A percentile compares a stretch with the other conserved stretches of the same genome.
Conservation (phyloP, 2,797 vertebrate species). For the Meriones psammophilus region DNA sequence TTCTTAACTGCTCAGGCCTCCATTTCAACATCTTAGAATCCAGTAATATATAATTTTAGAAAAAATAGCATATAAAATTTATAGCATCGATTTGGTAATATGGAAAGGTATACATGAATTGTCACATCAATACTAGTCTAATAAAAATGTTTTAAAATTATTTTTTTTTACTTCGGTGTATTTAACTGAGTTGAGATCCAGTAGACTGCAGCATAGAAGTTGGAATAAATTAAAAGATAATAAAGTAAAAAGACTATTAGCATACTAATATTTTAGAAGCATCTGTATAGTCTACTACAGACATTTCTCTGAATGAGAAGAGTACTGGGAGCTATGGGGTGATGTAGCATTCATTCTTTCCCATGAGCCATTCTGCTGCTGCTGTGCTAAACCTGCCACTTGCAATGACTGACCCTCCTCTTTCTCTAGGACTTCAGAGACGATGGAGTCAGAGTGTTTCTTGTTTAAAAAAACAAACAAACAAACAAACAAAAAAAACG, state of each 20-base stretch:
- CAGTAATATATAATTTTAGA: not conserved
- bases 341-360: not conserved
- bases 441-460: not conserved
- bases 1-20: not conserved
- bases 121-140: not conserved
- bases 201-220: rapidly evolving
- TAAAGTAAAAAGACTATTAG: not conserved
- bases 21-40: not conserved
- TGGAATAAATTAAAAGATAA: not conserved
- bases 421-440: not conserved
- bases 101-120: not conserved
- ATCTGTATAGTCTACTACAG: not conserved
- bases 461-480: not conserved
- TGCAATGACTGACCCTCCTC: no score
- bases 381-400: not conserved
- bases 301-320: not conserved
- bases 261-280: not conserved
- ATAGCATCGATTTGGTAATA: not conserved
- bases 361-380: not conserved
- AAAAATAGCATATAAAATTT: not conserved
- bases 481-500: not conserved
- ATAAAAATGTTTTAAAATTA: not conserved
- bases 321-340: not conserved
- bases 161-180: not conserved
- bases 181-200: not conserved